Evolutionary conservation across 1,140 invertebrate species (phyloP).

Genomic region (Philopotamus ludificatus): DNA sequence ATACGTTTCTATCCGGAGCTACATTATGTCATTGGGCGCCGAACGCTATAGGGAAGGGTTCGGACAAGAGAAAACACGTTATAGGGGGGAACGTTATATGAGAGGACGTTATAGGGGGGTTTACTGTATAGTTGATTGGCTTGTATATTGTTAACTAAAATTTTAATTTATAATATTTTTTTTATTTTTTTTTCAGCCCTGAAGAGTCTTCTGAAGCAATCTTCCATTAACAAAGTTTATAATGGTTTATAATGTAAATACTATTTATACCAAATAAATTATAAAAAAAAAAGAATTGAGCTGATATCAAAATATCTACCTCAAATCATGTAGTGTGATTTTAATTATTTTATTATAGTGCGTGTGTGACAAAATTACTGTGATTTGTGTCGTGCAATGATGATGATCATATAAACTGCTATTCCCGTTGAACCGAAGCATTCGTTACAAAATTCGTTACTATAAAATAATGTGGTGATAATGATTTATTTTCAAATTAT

Average conservation of each 20-base stretch:
- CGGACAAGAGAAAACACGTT: too few species aligned
- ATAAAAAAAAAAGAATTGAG: slow-evolving; percentile 1
- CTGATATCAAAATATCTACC: not conserved
- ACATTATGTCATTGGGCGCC: too few species aligned
- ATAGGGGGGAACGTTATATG: too few species aligned
- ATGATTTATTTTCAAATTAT: too few species aligned
- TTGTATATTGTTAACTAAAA: slow-evolving; percentile 15
- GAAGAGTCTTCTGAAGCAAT: slow-evolving; percentile 67
- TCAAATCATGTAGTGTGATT: not conserved
- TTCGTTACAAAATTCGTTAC: too few species aligned
- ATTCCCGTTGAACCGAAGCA: not conserved
- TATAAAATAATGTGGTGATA: too few species aligned
- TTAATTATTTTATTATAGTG: not conserved
- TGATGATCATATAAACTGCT: not conserved
- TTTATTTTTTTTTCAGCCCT: slow-evolving; percentile 62
- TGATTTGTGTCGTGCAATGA: not conserved
- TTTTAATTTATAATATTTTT: not conserved
- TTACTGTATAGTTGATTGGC: too few species aligned
- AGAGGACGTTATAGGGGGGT: too few species aligned
- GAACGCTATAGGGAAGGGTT: too few species aligned
- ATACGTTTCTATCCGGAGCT: too few species aligned
- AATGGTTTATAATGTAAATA: slow-evolving; percentile 62
- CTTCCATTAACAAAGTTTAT: slow-evolving; percentile 69
- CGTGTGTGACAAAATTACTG: not conserved
- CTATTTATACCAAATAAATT: not conserved